These are phyloP conservation scores for Leptinotarsa peninsularis DNA, from an alignment of 2,888 invertebrate genomes.

Conservation along the genomic window DNA sequence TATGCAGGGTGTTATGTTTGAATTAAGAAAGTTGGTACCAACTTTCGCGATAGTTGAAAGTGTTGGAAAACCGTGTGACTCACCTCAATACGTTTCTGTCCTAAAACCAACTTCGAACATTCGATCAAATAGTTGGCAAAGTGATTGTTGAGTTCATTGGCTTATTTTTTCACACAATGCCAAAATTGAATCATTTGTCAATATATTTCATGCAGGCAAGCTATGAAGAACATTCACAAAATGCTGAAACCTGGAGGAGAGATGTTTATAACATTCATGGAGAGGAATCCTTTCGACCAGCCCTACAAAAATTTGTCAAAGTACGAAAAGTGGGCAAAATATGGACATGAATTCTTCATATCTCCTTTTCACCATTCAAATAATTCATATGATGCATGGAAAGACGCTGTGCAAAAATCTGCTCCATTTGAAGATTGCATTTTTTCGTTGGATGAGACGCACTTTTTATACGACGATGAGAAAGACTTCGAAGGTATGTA, in stretches of 20 bases:
- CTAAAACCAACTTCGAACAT: too few relatives aligned
- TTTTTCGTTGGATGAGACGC: neutral
- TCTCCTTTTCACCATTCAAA: constrained; percentile 20
- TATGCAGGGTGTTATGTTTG: too few relatives aligned
- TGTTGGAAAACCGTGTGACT: too few relatives aligned
- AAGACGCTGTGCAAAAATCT: neutral
- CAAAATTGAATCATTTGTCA: neutral
- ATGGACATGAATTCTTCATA: constrained; percentile 18
- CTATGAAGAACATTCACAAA: constrained; percentile 22
- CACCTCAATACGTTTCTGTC: too few relatives aligned
- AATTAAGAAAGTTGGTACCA: too few relatives aligned
- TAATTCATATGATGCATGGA: neutral
- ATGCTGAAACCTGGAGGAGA: constrained; percentile 27
- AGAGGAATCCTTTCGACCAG: constrained; percentile 25
- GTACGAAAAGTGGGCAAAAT: constrained; percentile 19
- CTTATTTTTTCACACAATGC: too few relatives aligned
- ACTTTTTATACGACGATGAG: neutral
- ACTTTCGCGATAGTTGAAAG: too few relatives aligned
- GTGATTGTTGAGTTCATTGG: too few relatives aligned
- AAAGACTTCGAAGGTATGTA: neutral
- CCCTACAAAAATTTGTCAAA: constrained; percentile 16
- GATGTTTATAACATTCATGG: constrained; percentile 24
- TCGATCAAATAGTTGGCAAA: too few relatives aligned
- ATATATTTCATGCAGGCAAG: constrained; percentile 21
- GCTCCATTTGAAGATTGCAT: neutral